Base-by-base conservation (phyloP, 2,888 invertebrate species). In the Furcula furcula region DNA sequence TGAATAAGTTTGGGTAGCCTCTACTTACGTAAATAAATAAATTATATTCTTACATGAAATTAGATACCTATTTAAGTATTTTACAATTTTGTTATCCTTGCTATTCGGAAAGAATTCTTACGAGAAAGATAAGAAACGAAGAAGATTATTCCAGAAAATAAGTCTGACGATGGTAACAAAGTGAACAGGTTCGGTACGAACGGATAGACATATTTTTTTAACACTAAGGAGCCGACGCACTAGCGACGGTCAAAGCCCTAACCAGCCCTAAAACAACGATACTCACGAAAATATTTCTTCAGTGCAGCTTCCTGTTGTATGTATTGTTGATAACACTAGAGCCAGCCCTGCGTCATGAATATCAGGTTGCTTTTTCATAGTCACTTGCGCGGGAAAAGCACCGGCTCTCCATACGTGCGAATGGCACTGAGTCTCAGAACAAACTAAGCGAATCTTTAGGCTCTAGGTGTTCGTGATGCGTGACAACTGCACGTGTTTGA, bases 401-500 rank as follows among this genome's bases (percentile, higher is more conserved):
- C 45, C 46, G 51, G 50, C 48, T 39, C 59, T 72, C 76, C 76
- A 76, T 74, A 73, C 84, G 86, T 80, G 76, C 82, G 75, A 54
- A 44, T 52, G 51, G 69, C 78, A 67, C 74, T 74, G 71, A 69
- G 79, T 70, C 74, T 73, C 68, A 58, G 68, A 68, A 76, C 76
- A 71, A 74, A 88, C 87, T 87, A 75, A 83, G 76, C 76, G 76
- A 82, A 81, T 82, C 76, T 76, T 80, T 83, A 69, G 67, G 76
- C 76, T 76, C 80, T 83, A 69, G 67, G 76, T 76, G 74, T 70
- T 66, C 69, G 71, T 75, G 77, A 73, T 74, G 81, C 83, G 83
- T 86, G 84, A 85, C 82, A 77, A 54, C 66, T 77, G 78, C 86
- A 85, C 84, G 85, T 85, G 86, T 72, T 68, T 62, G 66, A 68